Percentiles rank a stretch among this genome's conserved stretches.
Conservation (phyloP, 2,797 vertebrate genomes). For the Anolis apletophallus region DNA sequence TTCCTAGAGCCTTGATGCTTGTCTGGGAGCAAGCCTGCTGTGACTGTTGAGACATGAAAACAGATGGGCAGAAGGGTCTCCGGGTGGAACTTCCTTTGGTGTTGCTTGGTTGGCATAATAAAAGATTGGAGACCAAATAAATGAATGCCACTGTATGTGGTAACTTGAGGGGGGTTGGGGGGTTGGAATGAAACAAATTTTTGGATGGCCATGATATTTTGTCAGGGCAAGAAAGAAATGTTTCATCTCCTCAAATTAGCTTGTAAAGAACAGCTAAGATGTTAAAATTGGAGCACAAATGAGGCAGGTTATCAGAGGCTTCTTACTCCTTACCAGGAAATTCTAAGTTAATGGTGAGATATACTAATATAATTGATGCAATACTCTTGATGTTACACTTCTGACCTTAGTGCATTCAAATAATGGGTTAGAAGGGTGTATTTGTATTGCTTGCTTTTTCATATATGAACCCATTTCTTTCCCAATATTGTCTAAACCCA, state of each 20-base stretch:
- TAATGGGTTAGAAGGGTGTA: neutral
- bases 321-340: neutral
- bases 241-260: constrained; percentile 25
- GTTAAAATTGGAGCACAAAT: neutral
- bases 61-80: neutral
- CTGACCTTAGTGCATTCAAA: accelerated
- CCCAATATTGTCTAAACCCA: neutral
- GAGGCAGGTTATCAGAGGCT: neutral
- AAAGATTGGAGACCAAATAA: constrained; percentile 43
- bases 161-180: neutral
- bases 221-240: constrained; percentile 16
- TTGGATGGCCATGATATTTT: constrained; percentile 7
- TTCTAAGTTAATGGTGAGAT: no score
- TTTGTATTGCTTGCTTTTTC: neutral
- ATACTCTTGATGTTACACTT: constrained; percentile 13
- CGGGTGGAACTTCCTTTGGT: neutral
- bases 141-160: accelerated
- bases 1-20: constrained; percentile 61
- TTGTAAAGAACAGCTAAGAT: constrained; percentile 10
- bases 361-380: neutral
- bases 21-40: constrained; percentile 6
- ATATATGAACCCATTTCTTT: neutral
- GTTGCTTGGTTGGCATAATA: constrained; percentile 16
- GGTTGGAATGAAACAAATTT: constrained; percentile 34
- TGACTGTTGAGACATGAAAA: neutral